Base-by-base conservation (phyloP, 1,140 invertebrate species). In the Leptoteleia sp. region DNA sequence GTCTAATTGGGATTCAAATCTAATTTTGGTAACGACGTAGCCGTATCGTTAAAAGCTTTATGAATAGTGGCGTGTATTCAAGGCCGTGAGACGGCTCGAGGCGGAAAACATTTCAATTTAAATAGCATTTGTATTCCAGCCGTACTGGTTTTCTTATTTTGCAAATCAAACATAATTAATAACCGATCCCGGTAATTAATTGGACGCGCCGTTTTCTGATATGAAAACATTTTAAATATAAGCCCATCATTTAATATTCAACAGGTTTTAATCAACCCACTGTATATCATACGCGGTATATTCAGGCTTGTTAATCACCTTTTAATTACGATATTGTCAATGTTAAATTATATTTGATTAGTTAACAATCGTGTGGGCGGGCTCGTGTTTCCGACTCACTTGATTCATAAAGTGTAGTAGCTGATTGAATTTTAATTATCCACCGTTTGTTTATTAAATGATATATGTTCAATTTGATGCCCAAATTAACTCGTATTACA, bases 41-140 rank as follows among this genome's bases (percentile, higher is more conserved):
- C 33, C 17, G 42, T 62, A 62, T 55, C 48, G 57, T 73, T 61
- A 48, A 73, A 38, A 64, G 50, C 68, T 13, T 64, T 48, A 48
- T 70, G 65, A 77, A 77, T 75, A 76, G 64, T 71, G 45, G 50
- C 61, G 33, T 48, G 43, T 42, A 57, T 79, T 64, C 42, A 73
- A 64, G 70, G 50, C 50, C 35, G 38, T 11, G 16, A 43, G 19
- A 54, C 17, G 16, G 38, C 35, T 62, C 8, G 37, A 45, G 16
- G 45, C 15, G 52, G 27, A 71, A 61, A 61, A 48, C 27, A 61
- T 71, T 70, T 59, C 43, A 57, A 70, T 67, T 50, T 50, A 47
- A 70, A 35, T 50, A 27, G 27, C 17, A 9, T 33, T 59, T 59
- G 31, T 59, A 50, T 52, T 38, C 8, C 11, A 19, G 13, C 1